Evolutionary conservation across 1,140 invertebrate species (phyloP), one percentile per base, ranked within the genome.

Genomic region (Drosophila bifasciata): DNA sequence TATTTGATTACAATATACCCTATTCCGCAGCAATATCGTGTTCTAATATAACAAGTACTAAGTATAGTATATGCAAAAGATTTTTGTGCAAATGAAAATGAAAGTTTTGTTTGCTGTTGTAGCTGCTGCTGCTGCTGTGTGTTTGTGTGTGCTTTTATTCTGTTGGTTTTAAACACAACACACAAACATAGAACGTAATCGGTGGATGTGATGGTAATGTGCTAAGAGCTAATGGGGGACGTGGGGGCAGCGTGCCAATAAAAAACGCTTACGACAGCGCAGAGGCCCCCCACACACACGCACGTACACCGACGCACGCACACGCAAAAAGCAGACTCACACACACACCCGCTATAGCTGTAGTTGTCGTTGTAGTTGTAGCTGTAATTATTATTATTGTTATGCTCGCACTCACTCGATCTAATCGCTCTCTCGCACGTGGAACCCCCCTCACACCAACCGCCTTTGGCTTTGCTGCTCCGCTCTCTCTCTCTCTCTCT

Each of bases 201-300:
- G 23, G 8, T 23, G 53, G 16, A 19, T 17, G 40, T 15, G n/a
- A n/a, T n/a, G n/a, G n/a, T n/a, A n/a, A n/a, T n/a, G n/a, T n/a
- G 50, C 21, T 5, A 53, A 44, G 36, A 41, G 52, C 48, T 21
- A 8, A 28, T 15, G 1, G 3, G 11, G 11, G 8, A 2, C 5
- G n/a, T 1, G 40, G 19, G 17, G 39, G 25, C 45, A 21, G 50
- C 46, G 52, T 43, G 62, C 68, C 84, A 86, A 85, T 86, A 85
- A 86, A 85, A 86, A 81, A 77, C 55, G 77, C 81, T 88, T 81
- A 88, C 74, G 74, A 75, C 73, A 86, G 78, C 73, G 63, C 70
- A 41, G 46, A 53, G 51, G 70, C 48, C 53, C 76, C 61, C 43
- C 36, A 56, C 64, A 60, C 50, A 62, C 64, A 62, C 57, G 58